Percentiles rank a stretch among this genome's conserved stretches.
Conservation (phyloP, 2,888 invertebrate species). For the Acrocyrtus sp. region DNA sequence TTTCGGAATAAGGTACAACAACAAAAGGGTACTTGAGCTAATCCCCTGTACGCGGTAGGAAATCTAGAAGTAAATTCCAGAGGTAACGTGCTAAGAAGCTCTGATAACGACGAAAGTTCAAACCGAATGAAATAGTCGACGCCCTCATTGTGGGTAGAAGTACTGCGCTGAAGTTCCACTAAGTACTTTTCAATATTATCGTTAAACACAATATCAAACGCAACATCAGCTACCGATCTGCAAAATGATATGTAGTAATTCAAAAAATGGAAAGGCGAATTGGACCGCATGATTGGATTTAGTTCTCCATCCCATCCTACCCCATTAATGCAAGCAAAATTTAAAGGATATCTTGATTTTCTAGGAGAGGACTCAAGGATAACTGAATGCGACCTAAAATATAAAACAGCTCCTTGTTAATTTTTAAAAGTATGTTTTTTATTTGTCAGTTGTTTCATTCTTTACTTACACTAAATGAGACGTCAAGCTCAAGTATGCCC, state of each 20-base stretch:
- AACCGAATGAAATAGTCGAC: conserved; percentile 40
- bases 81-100: conserved; percentile 16
- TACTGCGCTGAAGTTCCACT: neutral
- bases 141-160: neutral
- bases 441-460: neutral
- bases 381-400: conserved; percentile 39
- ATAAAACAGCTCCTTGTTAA: neutral
- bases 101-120: conserved; percentile 37
- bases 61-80: conserved; percentile 16
- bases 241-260: neutral
- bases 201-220: conserved; percentile 4
- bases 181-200: conserved; percentile 15
- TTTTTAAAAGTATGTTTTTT: neutral
- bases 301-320: conserved; percentile 27
- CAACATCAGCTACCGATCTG: neutral
- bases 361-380: neutral
- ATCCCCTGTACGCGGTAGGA: conserved; percentile 33
- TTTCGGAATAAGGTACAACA: conserved; percentile 14
- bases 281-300: conserved; percentile 39
- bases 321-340: conserved; percentile 27
- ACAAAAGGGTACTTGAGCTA: conserved; percentile 30
- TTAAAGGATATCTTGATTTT: conserved; percentile 39
- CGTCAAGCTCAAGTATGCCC: conserved; percentile 1
- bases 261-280: conserved; percentile 32
- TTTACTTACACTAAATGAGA: conserved; percentile 16